Percentiles rank a stretch among this genome's conserved stretches.
phyloP scores from a whole-genome alignment of 1,140 invertebrate species.

The Calosoma granatense region DNA sequence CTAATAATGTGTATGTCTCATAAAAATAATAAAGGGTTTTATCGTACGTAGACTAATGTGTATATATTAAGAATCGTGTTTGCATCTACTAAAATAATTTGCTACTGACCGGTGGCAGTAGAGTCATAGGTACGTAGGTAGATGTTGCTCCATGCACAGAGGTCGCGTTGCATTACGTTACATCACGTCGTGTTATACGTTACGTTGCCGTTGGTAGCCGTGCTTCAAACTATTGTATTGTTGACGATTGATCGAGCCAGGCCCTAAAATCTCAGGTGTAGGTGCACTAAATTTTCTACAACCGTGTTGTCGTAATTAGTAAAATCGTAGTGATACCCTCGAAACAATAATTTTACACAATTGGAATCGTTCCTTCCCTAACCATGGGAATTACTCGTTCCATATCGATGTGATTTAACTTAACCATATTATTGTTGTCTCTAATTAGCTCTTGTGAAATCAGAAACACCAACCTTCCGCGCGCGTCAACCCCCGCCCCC shows the following conservation, averaged over 20 bases:
- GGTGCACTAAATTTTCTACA: background rate
- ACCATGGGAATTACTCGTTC: no score
- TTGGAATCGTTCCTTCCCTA: no score
- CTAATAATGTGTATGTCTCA: conserved; percentile 9
- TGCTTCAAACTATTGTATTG: background rate
- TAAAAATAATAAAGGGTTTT: conserved; percentile 5
- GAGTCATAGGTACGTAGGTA: background rate
- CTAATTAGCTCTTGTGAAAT: no score
- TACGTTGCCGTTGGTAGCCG: background rate
- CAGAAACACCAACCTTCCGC: no score
- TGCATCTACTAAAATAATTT: background rate
- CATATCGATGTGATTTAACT: no score
- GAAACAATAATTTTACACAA: conserved; percentile 1
- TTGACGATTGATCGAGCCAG: conserved; percentile 7
- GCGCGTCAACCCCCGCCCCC: no score
- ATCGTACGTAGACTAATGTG: conserved; percentile 7
- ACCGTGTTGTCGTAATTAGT: background rate
- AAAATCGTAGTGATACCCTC: background rate
- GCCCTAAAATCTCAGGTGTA: conserved; percentile 3
- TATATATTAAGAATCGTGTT: conserved; percentile 4
- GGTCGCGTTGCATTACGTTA: background rate
- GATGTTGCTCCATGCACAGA: background rate
- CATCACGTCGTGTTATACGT: background rate
- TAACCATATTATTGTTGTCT: no score
- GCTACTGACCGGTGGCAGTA: background rate